Evolutionary conservation across 2,797 vertebrate genomes (phyloP), one percentile per base, ranked within the genome.

Genomic region (Tapera naevia): DNA sequence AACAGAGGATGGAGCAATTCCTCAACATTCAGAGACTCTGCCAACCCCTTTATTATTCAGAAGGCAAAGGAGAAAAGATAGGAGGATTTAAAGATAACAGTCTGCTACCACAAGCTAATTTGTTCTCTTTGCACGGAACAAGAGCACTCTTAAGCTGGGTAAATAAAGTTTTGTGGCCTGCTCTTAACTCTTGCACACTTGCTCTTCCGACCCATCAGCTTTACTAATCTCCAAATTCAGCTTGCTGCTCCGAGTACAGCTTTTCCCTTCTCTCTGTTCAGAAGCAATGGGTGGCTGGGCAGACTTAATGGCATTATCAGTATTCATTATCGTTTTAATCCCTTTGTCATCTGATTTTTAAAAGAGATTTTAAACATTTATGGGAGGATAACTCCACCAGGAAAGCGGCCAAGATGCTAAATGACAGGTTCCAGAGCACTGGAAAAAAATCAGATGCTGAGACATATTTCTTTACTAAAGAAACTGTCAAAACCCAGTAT

Each of bases 351-450:
- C 32, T 50, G 17, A 33, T 43, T 74, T 50, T 82, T 58, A 22
- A 45, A 78, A 88, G 46, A 69, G 27, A 73, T 84, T 90, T 88
- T 62, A 61, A 81, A 87, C 35, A 66, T 85, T 89, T 48, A 70
- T 74, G 17, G 62, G 60, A 85, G 13, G 56, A 66, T 85, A 73
- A 92, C 21, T 30, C 65, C 17, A 5, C n/a, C 37, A 86, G 69
- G 46, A 56, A 87, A 87, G 70, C 10, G 10, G 50, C 27, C 53
- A 75, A 7, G 11, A 54, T 33, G 45, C 69, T 70, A 58, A 85
- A 45, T 11, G 25, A 62, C 8, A 71, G 28, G 8, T 86, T 91
- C 27, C 10, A 81, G 33, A 82, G 37, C 27, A 67, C 5, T 61
- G 27, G 9, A 6, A 46, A 54, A 22, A 27, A n/a, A n/a, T n/a